phyloP scores from a whole-genome alignment of 30 jellyfish, hydroid and myxozoan species.

The Sanderia malayensis region DNA sequence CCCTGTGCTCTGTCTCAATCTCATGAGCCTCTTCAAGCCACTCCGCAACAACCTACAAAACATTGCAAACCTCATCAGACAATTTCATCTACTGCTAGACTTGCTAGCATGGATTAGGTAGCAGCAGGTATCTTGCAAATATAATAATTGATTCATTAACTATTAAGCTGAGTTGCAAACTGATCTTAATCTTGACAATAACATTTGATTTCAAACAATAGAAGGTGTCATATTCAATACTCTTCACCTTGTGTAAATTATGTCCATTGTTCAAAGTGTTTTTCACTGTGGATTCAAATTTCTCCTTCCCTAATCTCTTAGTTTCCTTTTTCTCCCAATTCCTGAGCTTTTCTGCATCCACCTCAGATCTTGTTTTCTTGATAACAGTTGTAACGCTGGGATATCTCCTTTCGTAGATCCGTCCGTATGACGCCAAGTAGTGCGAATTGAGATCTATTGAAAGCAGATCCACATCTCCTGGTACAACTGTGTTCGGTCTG shows the following conservation, averaged over 20 bases:
- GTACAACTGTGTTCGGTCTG: neutral
- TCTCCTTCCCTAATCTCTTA: constrained; percentile 20
- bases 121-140: too few relatives aligned
- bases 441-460: constrained; percentile 19
- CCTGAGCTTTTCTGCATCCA: constrained; percentile 13
- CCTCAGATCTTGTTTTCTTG: constrained; percentile 32
- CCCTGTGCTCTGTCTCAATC: constrained; percentile 4
- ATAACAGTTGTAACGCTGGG: constrained; percentile 72
- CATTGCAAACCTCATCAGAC: too few relatives aligned
- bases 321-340: constrained; percentile 41
- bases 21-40: constrained; percentile 38
- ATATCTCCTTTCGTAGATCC: constrained; percentile 38
- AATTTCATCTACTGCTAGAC: too few relatives aligned
- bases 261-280: constrained; percentile 40
- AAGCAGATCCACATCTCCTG: neutral
- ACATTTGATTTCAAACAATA: too few relatives aligned
- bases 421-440: constrained; percentile 1
- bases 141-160: too few relatives aligned
- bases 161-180: too few relatives aligned
- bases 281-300: constrained; percentile 19
- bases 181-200: too few relatives aligned
- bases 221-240: too few relatives aligned
- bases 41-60: constrained; percentile 31
- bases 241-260: constrained; percentile 51
- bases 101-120: too few relatives aligned